Base-by-base conservation (phyloP, 2,113 vertebrate species). In the Mystacornis crossleyi region DNA sequence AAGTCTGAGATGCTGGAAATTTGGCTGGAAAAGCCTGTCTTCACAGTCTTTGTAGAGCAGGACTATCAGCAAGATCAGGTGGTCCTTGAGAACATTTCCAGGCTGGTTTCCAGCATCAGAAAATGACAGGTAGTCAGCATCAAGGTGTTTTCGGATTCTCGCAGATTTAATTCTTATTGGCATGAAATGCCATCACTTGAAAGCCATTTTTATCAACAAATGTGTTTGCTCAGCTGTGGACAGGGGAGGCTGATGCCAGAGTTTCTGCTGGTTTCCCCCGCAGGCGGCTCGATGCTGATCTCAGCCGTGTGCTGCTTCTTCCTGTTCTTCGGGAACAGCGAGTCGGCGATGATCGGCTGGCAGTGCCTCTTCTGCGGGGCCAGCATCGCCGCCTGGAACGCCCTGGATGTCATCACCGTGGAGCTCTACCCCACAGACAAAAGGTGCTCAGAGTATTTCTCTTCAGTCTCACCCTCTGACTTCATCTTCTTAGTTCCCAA, bases 351-450 rank as follows among this genome's bases (percentile, higher is more conserved):
- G 96, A 99, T 99, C 8, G 99, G 98, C 70, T 99, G 99, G 99
- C 99, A 99, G 97, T 99, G 99, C 97, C 98, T 99, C 55, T 99
- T 99, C 97, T 99, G 98, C 0, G 99, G 98, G 7, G 97, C 98
- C 94, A 99, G 99, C 64, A 99, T 99, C 5, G 99, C 99, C 0
- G 99, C 99, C 70, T 99, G 99, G 99, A 99, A 99, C 0, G 99
- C 99, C 26, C 97, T 99, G 70, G 98, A 99, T 6, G 99, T 99
- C 62, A 99, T 99, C 96, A 99, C 99, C 0, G 99, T 99, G 89
- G 99, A 99, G 93, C 98, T 99, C 29, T 99, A 99, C 77, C 99
- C 99, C 51, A 98, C 99, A 2, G 97, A 99, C 69, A 99, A 99
- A 98, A 99, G 99, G 99, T 99, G 62, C 70, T 42, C 18, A 4